Conservation (phyloP, 2,113 vertebrate genomes). For the Hippoglossus stenolepis region DNA sequence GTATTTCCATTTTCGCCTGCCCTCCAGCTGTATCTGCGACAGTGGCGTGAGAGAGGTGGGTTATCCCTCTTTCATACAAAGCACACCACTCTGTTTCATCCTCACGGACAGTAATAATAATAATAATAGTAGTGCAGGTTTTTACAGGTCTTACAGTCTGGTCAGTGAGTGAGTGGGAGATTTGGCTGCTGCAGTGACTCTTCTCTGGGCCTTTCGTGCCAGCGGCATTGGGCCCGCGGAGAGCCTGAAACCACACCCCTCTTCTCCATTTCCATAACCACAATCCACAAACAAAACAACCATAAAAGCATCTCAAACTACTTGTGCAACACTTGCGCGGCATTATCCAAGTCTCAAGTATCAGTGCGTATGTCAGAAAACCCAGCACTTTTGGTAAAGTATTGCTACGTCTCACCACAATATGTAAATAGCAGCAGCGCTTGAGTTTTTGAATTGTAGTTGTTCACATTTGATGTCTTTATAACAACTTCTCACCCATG, state of each 20-base stretch:
- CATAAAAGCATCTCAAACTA: slow-evolving; percentile 14
- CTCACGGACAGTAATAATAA: slow-evolving; percentile 34
- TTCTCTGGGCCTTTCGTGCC: slow-evolving; percentile 9
- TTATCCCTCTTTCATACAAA: slow-evolving; percentile 47
- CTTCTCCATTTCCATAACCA: slow-evolving; percentile 30
- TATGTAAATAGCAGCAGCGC: neutral
- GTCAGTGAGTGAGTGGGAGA: slow-evolving; percentile 14
- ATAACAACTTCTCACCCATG: neutral
- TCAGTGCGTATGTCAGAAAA: neutral
- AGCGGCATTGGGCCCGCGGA: slow-evolving; percentile 10
- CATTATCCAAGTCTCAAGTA: slow-evolving; percentile 15
- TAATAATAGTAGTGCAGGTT: slow-evolving; percentile 41
- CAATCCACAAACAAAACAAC: slow-evolving; percentile 44
- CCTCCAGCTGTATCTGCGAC: slow-evolving; percentile 54
- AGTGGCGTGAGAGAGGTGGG: slow-evolving; percentile 45
- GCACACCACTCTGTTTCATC: slow-evolving; percentile 34
- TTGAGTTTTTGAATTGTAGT: neutral
- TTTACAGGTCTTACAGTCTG: slow-evolving; percentile 39
- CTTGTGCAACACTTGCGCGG: slow-evolving; percentile 33
- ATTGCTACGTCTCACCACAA: slow-evolving; percentile 8
- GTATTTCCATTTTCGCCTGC: slow-evolving; percentile 56
- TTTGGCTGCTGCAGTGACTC: slow-evolving; percentile 38
- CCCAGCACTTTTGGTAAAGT: slow-evolving; percentile 8
- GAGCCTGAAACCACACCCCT: slow-evolving; percentile 13
- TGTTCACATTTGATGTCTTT: neutral